Evolutionary conservation across 2,113 vertebrate genomes (phyloP).

Genomic region (Pomatorhinus ruficollis): DNA sequence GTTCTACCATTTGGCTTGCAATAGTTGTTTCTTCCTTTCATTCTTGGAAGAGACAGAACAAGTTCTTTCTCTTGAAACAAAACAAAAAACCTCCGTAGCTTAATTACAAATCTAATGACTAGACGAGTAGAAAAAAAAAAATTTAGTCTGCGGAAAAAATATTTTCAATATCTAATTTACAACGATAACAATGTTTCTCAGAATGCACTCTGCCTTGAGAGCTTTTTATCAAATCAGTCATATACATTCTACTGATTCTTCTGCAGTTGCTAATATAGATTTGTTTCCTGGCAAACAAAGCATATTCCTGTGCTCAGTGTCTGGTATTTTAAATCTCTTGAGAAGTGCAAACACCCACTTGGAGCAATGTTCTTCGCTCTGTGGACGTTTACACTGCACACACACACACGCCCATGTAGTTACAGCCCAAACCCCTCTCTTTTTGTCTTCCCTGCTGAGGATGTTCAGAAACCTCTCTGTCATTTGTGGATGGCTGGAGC

Average conservation of each 20-base stretch:
- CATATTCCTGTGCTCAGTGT: background rate
- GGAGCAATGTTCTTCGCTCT: background rate
- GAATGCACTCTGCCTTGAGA: background rate
- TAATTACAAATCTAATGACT: background rate
- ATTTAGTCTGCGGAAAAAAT: background rate
- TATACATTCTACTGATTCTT: background rate
- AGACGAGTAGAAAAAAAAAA: background rate
- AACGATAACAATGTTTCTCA: background rate
- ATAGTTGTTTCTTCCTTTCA: background rate
- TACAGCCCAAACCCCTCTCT: background rate
- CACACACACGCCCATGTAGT: background rate
- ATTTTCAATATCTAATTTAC: background rate
- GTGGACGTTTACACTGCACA: background rate
- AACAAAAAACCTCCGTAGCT: background rate
- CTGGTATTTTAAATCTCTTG: background rate
- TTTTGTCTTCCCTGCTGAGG: background rate
- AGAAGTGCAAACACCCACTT: background rate
- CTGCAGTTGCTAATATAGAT: background rate
- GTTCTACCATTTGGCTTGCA: background rate
- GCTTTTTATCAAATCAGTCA: background rate
- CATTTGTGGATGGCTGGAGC: background rate
- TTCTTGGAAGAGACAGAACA: background rate
- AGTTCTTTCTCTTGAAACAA: background rate
- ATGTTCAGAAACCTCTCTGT: background rate
- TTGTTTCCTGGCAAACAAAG: background rate